Evolutionary conservation across 2,797 vertebrate species (phyloP), one percentile per base, ranked within the genome.

Genomic region (Onychomys leucogaster): DNA sequence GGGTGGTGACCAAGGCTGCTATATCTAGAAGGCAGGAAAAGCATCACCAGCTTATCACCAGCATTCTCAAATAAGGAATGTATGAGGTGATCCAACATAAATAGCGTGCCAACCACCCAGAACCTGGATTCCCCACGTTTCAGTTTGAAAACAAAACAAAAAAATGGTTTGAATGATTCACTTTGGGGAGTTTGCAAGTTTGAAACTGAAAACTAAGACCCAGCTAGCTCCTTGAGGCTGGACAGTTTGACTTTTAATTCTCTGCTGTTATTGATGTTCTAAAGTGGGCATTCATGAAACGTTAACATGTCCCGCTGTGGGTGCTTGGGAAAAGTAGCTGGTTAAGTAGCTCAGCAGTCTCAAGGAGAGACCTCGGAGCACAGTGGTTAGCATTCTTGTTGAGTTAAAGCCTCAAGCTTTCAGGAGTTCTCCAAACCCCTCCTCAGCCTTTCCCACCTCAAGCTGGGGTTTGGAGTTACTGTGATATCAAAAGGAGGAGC

Each of bases 401-500:
- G 94, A 97, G 94, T 93, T 93, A 95, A 91, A 88, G 69, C 71
- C 84, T 90, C 55, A 85, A 94, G 71, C 84, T 96, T 96, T 91
- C 59, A 52, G 71, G 46, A 94, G 49, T 90, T 32, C 19, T 93
- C 94, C 49, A 89, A 92, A 89, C 95, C 29, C 10, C 32, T 90
- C 95, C 65, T 93, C 34, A 78, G 41, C 55, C 83, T 92, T 95
- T 67, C 43, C 57, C 32, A 87, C 57, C 95, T 91, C 80, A 49
- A 95, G 43, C 65, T 86, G 43, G 75, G 81, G 49, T 81, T 90
- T 91, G 78, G 57, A 95, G n/a, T 87, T 80, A 71, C n/a, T 80
- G 1, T 71, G 84, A 57, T 34, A 83, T 88, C 65, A 52, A 83
- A 11, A 94, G 19, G 86, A 97, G 27, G 86, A 87, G 98, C 99